Evolutionary conservation across 1,140 invertebrate species (phyloP).

Genomic region (Pseudomyrmex dendroicus): DNA sequence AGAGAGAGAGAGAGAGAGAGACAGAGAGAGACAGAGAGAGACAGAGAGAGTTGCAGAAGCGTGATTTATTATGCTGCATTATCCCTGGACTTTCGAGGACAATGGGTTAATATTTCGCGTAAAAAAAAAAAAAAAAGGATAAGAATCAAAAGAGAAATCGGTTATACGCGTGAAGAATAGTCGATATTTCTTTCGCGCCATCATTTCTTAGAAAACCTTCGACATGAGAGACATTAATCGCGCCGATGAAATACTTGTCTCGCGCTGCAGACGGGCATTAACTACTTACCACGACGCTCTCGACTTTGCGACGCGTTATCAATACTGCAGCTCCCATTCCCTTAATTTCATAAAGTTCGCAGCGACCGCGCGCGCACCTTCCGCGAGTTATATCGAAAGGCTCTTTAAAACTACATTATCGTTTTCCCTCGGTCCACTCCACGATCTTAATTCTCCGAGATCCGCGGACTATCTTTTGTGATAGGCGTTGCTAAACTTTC

Average conservation of each 20-base stretch:
- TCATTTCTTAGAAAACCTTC: conserved; percentile 44
- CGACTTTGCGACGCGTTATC: conserved; percentile 55
- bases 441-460: conserved; percentile 61
- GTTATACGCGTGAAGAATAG: conserved; percentile 48
- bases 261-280: conserved; percentile 7
- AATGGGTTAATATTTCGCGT: conserved; percentile 63
- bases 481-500: conserved; percentile 67
- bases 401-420: conserved; percentile 70
- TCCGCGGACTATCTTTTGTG: conserved; percentile 59
- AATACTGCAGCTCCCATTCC: conserved; percentile 43
- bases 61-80: conserved; percentile 67
- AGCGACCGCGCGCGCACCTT: conserved; percentile 27
- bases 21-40: background rate
- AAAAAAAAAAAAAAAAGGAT: conserved; percentile 8
- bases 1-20: too few relatives aligned
- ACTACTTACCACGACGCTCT: conserved; percentile 24
- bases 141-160: conserved; percentile 16
- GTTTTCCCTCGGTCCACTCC: conserved; percentile 46
- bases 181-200: conserved; percentile 46
- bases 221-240: conserved; percentile 52
- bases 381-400: conserved; percentile 30
- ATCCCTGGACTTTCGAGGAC: conserved; percentile 41
- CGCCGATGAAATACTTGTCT: conserved; percentile 38
- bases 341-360: conserved; percentile 61
- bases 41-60: conserved; percentile 31